Percentiles rank a stretch among this genome's conserved stretches.
Evolutionary conservation across 1,140 invertebrate species (phyloP).

Genomic region (Batillaria attramentaria): DNA sequence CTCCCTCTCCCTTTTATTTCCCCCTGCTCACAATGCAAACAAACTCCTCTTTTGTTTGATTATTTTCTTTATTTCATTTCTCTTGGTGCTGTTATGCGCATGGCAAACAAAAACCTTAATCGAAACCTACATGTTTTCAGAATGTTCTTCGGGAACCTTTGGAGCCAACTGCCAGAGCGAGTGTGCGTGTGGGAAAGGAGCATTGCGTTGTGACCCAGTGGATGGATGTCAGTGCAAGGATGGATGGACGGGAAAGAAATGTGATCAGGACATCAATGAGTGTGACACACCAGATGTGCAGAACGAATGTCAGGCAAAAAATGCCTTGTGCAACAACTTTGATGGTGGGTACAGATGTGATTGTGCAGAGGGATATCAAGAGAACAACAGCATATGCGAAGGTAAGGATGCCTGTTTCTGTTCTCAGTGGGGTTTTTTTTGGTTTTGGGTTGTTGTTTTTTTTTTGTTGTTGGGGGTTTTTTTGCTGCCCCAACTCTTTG

Average conservation of each 20-base stretch:
- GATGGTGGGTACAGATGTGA: not conserved
- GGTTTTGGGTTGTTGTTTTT: too few relatives aligned
- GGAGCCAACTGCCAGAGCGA: conserved; percentile 5
- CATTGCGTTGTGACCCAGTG: not conserved
- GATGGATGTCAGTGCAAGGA: conserved; percentile 22
- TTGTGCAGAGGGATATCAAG: not conserved
- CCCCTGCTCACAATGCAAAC: too few relatives aligned
- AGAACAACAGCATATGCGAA: not conserved
- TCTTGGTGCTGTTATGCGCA: not conserved
- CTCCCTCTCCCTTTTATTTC: too few relatives aligned
- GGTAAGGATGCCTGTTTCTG: not conserved
- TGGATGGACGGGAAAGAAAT: conserved; percentile 22
- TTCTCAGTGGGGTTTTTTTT: too few relatives aligned
- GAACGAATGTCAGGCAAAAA: not conserved
- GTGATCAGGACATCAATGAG: conserved; percentile 23
- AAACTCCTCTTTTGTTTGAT: too few relatives aligned
- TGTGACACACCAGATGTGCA: not conserved
- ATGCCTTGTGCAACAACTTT: not conserved
- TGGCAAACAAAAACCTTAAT: too few relatives aligned
- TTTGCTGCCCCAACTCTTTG: too few relatives aligned
- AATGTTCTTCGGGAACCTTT: not conserved
- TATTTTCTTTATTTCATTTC: not conserved
- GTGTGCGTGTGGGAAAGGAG: conserved; percentile 20
- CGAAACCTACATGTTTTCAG: too few relatives aligned
- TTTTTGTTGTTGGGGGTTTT: too few relatives aligned